Evolutionary conservation across 2,113 vertebrate genomes (phyloP), one percentile per base, ranked within the genome.

Genomic region (Cyphomyrus discorhynchus): DNA sequence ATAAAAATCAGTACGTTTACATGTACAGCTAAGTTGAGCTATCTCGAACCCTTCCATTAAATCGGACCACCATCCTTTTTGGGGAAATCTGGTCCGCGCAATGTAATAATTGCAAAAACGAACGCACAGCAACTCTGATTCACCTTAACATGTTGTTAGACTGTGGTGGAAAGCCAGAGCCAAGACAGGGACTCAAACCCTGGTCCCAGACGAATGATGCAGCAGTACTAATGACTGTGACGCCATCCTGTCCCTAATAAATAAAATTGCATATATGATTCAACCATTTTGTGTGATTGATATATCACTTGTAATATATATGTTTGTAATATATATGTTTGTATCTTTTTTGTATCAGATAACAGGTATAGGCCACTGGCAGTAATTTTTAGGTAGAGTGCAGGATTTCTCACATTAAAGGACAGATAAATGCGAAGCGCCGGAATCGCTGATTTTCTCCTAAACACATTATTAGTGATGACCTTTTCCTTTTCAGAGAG

Each of bases 401-500:
- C 10, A 70, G 62, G 74, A 70, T 88, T 90, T 88, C 70, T 45
- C 70, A 49, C 45, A 90, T 82, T 88, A 52, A 88, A 82, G 46
- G 50, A 88, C 86, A 58, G 90, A 88, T 90, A 88, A 62, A 90
- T 83, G 82, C 13, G 52, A 90, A 90, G 74, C 66, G 86, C 35
- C 50, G 45, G 42, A 74, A 90, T 84, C 47, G 70, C 62, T 87
- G 74, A 47, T 82, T 90, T 88, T 74, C 90, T 90, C 49, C 50
- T 53, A 88, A 90, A 88, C 90, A 90, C 74, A 49, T 88, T 90
- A 90, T 90, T 90, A 83, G 52, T 46, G 21, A 80, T 82, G 66
- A 90, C 85, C 86, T 88, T 90, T 88, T 87, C n/a, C 86, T 80
- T 88, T 70, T 88, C 49, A 56, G 86, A 21, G 70, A 46, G 88